Conservation (phyloP, 2,888 invertebrate genomes). For the Conistra vaccinii region DNA sequence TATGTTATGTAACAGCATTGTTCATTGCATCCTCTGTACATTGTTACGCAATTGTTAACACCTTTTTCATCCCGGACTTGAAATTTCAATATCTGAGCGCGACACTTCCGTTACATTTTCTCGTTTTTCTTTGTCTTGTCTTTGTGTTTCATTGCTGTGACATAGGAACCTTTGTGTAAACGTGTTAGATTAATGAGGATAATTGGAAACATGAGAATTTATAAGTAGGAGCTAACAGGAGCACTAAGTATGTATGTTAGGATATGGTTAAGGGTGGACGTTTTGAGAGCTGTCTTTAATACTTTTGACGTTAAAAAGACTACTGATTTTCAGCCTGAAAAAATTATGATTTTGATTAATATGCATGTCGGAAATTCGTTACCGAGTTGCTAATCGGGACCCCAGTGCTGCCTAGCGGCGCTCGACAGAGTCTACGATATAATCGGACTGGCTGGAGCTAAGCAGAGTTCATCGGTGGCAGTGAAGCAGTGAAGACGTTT, state of each 20-base stretch:
- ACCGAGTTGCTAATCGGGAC: too few species aligned
- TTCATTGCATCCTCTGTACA: not conserved
- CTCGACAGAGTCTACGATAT: too few species aligned
- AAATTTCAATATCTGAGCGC: slow-evolving; percentile 53
- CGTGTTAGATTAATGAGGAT: slow-evolving; percentile 11
- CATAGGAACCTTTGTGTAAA: slow-evolving; percentile 4
- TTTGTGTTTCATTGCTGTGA: slow-evolving; percentile 1
- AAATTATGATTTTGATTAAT: not conserved
- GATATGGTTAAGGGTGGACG: not conserved
- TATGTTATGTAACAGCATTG: not conserved
- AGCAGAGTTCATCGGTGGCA: too few species aligned
- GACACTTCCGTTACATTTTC: slow-evolving; percentile 43
- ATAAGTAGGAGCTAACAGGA: too few species aligned
- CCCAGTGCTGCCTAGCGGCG: too few species aligned
- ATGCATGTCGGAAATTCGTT: too few species aligned
- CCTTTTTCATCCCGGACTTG: slow-evolving; percentile 26
- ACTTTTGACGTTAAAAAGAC: not conserved
- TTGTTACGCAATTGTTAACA: slow-evolving; percentile 17
- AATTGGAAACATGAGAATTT: slow-evolving; percentile 13
- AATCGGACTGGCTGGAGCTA: too few species aligned
- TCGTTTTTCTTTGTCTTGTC: slow-evolving; percentile 37
- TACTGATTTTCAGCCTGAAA: not conserved
- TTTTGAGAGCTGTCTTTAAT: not conserved
- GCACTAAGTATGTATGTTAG: not conserved
- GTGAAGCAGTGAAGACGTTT: too few species aligned